Base-by-base conservation (phyloP, 2,888 invertebrate species). In the Chesias legatella region DNA sequence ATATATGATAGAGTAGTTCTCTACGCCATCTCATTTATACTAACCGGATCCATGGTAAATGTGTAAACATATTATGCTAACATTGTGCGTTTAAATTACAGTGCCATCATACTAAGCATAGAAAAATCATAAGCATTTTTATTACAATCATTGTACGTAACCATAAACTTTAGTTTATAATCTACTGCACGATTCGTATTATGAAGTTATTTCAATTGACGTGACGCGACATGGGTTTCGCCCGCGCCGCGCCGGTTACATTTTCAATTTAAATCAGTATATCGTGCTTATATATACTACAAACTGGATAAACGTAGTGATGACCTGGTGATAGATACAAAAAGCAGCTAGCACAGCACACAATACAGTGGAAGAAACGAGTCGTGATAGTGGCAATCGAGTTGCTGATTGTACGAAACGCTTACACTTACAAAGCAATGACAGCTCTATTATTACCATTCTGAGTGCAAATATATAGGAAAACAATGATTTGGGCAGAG, bases 291-390 rank as follows among this genome's bases (percentile, higher is more conserved):
- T 67, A 79, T 70, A 79, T 74, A 72, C 63, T 73, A 67, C 71
- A 74, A 79, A 84, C 77, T 71, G 60, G 75, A 70, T 77, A 75
- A 75, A 80, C 75, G 79, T 79, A 79, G 86, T 86, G 86, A 83
- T 80, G 79, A 82, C 78, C 82, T 80, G n/a, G n/a, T n/a, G n/a
- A 82, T 83, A 85, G 81, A 82, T 81, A 86, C 88, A 84, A 88
- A 84, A 88, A 88, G 88, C 88, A 88, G 88, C 88, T 86, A 88
- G 83, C 86, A 85, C 80, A 85, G 83, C 88, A 86, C 86, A 85
- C 88, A 79, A 70, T 79, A 85, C 79, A 84, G 88, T 88, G 85
- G 88, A 84, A 84, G 79, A 84, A 80, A 81, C 86, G 79, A 86
- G 70, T 80, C 74, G 84, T 83, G 86, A 82, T 74, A 79, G 81